Percentiles rank a stretch among this genome's conserved stretches.
phyloP scores from a whole-genome alignment of 2,888 invertebrate genomes.

The Ptilodon capucinus region DNA sequence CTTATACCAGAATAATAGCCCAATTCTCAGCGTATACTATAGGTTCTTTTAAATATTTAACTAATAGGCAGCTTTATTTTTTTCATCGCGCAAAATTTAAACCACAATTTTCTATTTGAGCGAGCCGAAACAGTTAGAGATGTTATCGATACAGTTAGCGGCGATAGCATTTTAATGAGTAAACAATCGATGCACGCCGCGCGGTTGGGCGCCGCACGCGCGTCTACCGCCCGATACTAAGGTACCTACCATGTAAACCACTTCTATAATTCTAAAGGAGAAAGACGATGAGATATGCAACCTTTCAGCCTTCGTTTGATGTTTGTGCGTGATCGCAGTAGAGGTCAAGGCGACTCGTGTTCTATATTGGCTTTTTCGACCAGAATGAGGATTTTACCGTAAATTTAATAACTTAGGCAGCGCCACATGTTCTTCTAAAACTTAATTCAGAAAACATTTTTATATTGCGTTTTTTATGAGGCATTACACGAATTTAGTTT shows the following conservation, averaged over 20 bases:
- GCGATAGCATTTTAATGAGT: conserved; percentile 82
- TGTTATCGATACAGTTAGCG: conserved; percentile 69
- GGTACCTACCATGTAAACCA: neutral
- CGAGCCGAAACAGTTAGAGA: conserved; percentile 72
- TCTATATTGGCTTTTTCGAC: conserved; percentile 26
- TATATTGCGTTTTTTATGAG: too few relatives aligned
- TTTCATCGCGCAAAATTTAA: conserved; percentile 47
- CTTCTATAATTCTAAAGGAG: neutral
- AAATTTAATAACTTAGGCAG: too few relatives aligned
- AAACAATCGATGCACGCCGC: conserved; percentile 82
- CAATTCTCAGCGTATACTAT: too few relatives aligned
- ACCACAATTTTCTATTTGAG: conserved; percentile 53
- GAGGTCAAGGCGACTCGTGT: too few relatives aligned
- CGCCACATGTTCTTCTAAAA: too few relatives aligned
- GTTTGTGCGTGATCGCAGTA: neutral
- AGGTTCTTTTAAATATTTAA: too few relatives aligned
- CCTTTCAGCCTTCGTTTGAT: neutral
- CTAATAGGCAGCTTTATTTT: conserved; percentile 10
- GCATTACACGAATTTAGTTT: too few relatives aligned
- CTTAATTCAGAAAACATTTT: too few relatives aligned
- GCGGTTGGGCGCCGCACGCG: conserved; percentile 76
- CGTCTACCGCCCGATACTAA: conserved; percentile 20
- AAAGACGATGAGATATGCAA: neutral
- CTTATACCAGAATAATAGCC: too few relatives aligned
- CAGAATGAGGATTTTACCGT: too few relatives aligned